Conservation (phyloP, 2,113 vertebrate genomes). For the Ciconia maguari region DNA sequence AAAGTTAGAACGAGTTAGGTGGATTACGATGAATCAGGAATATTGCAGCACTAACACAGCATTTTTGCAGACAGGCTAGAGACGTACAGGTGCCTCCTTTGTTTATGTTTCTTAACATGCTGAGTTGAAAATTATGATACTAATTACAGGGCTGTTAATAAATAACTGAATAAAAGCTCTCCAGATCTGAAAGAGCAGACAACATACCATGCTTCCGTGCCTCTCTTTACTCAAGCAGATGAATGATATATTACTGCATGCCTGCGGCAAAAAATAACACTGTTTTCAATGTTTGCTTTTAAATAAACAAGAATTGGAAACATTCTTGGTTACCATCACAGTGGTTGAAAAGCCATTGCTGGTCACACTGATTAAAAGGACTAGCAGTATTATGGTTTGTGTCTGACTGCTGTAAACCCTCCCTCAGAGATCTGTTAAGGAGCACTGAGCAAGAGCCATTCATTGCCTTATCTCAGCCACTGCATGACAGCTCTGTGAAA, state of each 20-base stretch:
- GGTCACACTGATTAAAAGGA: not conserved
- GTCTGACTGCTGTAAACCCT: not conserved
- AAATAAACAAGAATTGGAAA: not conserved
- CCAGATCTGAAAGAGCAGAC: not conserved
- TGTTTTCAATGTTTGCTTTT: not conserved
- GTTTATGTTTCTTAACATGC: not conserved
- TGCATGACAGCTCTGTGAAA: not conserved
- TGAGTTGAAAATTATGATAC: not conserved
- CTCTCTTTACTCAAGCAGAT: not conserved
- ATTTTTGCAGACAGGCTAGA: not conserved
- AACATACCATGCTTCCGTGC: not conserved
- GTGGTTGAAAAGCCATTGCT: not conserved
- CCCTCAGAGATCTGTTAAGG: rapidly evolving
- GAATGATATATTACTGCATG: not conserved
- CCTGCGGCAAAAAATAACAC: not conserved
- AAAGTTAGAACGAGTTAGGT: not conserved
- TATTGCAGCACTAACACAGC: not conserved
- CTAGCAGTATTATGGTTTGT: not conserved
- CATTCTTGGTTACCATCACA: not conserved
- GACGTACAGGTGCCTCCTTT: not conserved
- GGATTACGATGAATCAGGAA: not conserved
- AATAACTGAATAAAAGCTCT: not conserved
- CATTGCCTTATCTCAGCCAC: not conserved
- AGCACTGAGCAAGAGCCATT: not conserved
- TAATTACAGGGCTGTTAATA: constrained; percentile 4